Evolutionary conservation across 1,140 invertebrate genomes (phyloP), one percentile per base, ranked within the genome.

Genomic region (Meloidogyne hapla): DNA sequence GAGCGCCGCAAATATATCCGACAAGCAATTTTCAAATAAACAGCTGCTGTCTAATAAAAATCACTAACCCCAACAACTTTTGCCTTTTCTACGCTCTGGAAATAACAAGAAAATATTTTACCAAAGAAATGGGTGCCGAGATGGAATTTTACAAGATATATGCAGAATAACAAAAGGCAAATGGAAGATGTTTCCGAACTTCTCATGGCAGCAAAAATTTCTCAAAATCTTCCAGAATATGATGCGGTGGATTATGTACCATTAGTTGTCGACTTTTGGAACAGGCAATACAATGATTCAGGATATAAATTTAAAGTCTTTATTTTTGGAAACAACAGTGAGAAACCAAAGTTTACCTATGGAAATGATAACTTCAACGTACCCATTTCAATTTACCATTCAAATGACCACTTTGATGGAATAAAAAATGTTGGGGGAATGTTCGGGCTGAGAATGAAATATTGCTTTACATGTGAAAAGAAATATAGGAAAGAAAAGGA

Each of bases 11-110:
- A 67, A 33, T 21, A 18, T 21, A 69, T 33, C 33, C 8, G 21
- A n/a, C n/a, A 25, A 6, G 9, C 8, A 12, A 42, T 42, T 12
- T 42, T 42, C 40, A 13, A 42, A 42, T 42, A 12, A 42, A 42
- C 9, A 9, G 9, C 9, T 2, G 3, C 9, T 12, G 8, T 10
- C 12, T 69, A 9, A 21, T 69, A 9, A n/a, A 48, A 13, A 33
- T 69, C 1, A 10, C 1, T 1, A 68, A 68, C 10, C 21, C 38
- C 2, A 13, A 33, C 28, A 69, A 69, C 23, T 69, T 45, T 25
- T 68, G 66, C 23, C 25, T 68, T 2, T 68, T 68, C 23, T 68
- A 68, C 12, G 66, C 66, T n/a, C 10, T 68, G 9, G 66, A 68
- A 10, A 23, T 68, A 4, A 68, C 33, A 33, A 15, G 66, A 25